Conservation (phyloP, 2,888 invertebrate species). For the Athrips mouffetella region DNA sequence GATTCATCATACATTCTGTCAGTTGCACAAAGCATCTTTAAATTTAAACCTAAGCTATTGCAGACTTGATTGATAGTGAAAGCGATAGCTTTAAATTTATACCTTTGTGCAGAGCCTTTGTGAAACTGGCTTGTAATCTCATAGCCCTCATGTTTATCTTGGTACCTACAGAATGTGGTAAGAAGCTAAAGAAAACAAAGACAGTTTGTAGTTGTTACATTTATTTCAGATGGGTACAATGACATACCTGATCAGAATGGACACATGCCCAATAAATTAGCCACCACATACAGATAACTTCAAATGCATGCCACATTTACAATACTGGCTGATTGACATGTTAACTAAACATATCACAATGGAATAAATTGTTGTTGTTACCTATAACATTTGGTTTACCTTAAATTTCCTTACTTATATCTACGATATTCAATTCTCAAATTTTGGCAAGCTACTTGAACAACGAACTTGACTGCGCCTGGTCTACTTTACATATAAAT, state of each 20-base stretch:
- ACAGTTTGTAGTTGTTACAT: conserved; percentile 39
- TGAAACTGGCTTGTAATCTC: no score
- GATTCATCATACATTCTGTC: no score
- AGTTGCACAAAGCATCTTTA: no score
- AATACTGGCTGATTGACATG: conserved; percentile 56
- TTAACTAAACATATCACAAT: conserved; percentile 71
- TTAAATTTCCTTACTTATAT: conserved; percentile 52
- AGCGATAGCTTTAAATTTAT: no score
- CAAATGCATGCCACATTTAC: conserved; percentile 48
- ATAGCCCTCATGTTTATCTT: no score
- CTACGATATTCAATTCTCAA: conserved; percentile 46
- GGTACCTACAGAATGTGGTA: no score
- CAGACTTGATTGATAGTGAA: no score
- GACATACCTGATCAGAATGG: conserved; percentile 55
- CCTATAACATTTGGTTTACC: conserved; percentile 68
- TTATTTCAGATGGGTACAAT: conserved; percentile 60
- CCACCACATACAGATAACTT: conserved; percentile 52
- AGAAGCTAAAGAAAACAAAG: conserved; percentile 13
- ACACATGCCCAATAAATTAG: conserved; percentile 61
- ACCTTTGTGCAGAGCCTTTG: no score
- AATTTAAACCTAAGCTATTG: no score
- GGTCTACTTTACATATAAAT: no score
- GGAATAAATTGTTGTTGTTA: conserved; percentile 65
- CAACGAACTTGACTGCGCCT: no score
- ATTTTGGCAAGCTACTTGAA: no score